Percentiles rank a stretch among this genome's conserved stretches.
Conservation (phyloP, 2,797 vertebrate genomes). For the Cryptoprocta ferox region DNA sequence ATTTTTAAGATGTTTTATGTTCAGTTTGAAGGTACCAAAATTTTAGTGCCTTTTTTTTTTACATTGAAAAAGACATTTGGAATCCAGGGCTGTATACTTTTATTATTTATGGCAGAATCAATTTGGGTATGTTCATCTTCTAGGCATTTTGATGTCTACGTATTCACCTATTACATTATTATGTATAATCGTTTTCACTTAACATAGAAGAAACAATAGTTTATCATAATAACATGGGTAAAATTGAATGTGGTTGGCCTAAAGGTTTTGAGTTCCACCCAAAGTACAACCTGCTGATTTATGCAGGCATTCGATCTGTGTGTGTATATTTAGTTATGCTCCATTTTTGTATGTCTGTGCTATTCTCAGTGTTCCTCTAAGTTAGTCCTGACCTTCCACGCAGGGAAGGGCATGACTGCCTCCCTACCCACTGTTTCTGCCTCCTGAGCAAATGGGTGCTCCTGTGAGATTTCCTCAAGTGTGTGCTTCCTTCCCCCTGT, state of each 20-base stretch:
- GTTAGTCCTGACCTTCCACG: neutral
- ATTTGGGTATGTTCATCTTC: constrained; percentile 35
- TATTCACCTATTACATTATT: constrained; percentile 67
- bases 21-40: neutral
- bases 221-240: constrained; percentile 67
- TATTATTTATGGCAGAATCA: constrained; percentile 59
- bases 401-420: neutral
- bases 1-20: constrained; percentile 48
- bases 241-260: constrained; percentile 64
- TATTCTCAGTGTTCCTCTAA: fast-evolving
- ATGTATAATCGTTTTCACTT: constrained; percentile 67
- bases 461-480: neutral
- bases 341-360: neutral
- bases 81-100: neutral
- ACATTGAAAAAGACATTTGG: constrained; percentile 17
- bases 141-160: constrained; percentile 40
- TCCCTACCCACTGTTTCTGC: fast-evolving
- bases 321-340: neutral
- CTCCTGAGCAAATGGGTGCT: neutral
- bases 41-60: constrained; percentile 39
- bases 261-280: constrained; percentile 68
- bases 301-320: neutral
- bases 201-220: constrained; percentile 27
- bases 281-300: constrained; percentile 22
- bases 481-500: neutral